Evolutionary conservation across 2,797 vertebrate species (phyloP), one percentile per base, ranked within the genome.

Genomic region (Acridotheres tristis): DNA sequence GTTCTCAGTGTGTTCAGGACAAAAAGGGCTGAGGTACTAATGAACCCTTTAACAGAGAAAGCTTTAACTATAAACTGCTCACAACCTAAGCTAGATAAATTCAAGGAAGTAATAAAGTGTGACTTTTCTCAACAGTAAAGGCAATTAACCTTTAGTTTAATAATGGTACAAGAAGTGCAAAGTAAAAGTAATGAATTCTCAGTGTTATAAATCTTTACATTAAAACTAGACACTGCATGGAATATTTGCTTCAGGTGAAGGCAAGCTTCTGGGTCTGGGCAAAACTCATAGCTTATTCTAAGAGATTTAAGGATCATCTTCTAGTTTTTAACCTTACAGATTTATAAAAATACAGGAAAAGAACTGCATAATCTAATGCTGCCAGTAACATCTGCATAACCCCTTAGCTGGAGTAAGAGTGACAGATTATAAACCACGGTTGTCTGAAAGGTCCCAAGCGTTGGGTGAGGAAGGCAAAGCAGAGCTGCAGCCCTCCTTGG

Each of bases 71-170:
- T 50, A 68, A 89, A 77, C 25, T 36, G 47, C 29, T 75, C 1
- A 1, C 71, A 93, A 58, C 9, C 20, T 40, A 90, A 89, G 51
- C 6, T 40, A 71, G 45, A 54, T 38, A 68, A 68, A 88, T 61
- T 90, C 66, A 74, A 93, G 76, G 66, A 86, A 94, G 76, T 63
- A 89, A 67, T 85, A 78, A 88, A 90, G 32, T 67, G 58, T 58
- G 58, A 72, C 29, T 78, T 67, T 84, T 77, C 78, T 74, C 43
- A 94, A 63, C 42, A 68, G 34, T 43, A 65, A 71, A 91, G 42
- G 45, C 65, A 89, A 92, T 78, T 94, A 94, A 90, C 93, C 76
- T 93, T 95, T 85, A 67, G 29, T 66, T 92, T 93, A 90, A 77
- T 36, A 83, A 87, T 26, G 57, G 54, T 68, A 77, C 47, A 72